Conservation (phyloP, 2,113 vertebrate genomes). For the Antigone vipio region DNA sequence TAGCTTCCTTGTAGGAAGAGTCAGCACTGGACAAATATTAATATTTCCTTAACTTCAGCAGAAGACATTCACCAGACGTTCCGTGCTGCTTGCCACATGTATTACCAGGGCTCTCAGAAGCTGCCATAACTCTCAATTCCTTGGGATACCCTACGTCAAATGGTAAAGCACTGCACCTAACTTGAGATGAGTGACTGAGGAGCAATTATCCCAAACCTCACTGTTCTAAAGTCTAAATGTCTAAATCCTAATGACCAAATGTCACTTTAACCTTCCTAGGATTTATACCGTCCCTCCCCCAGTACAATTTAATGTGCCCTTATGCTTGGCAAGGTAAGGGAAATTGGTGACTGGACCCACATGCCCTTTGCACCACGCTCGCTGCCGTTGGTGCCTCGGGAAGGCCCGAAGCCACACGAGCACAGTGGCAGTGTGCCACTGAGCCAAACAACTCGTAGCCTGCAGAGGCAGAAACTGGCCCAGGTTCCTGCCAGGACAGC, state of each 20-base stretch:
- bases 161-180: not conserved
- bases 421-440: not conserved
- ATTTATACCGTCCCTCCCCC: rapidly evolving
- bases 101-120: not conserved
- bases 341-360: not conserved
- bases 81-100: rapidly evolving
- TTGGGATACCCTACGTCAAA: not conserved
- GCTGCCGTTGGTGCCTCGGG: not conserved
- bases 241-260: not conserved
- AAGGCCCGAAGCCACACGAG: not conserved
- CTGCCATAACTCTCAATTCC: not conserved
- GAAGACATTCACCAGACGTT: not conserved
- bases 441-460: not conserved
- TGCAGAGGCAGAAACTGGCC: not conserved
- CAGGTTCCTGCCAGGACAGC: not conserved
- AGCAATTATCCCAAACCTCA: not conserved
- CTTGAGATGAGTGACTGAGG: not conserved
- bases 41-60: not conserved
- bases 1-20: not conserved
- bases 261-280: not conserved
- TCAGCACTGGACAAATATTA: not conserved
- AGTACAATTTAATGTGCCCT: not conserved
- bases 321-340: not conserved
- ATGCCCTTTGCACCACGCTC: rapidly evolving
- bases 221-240: not conserved